Evolutionary conservation across 2,797 vertebrate species (phyloP).

Genomic region (Taeniopygia guttata): DNA sequence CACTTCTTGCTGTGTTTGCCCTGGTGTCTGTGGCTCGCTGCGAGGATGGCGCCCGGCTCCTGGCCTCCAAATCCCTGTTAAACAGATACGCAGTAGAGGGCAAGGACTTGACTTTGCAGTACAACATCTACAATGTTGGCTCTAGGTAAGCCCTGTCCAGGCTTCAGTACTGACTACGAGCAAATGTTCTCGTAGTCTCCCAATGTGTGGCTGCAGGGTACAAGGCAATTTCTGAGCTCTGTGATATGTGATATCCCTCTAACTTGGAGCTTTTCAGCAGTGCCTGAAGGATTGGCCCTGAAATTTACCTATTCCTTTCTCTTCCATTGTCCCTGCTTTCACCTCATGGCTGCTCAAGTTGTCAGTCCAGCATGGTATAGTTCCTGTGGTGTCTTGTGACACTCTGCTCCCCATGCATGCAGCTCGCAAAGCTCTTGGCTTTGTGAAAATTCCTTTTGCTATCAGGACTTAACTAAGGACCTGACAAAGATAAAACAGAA

Average conservation of each 20-base stretch:
- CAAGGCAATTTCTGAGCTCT: accelerated
- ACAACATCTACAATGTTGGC: slow-evolving; percentile 96
- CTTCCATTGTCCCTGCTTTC: neutral
- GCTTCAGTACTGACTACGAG: neutral
- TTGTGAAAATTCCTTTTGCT: neutral
- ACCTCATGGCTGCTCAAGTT: neutral
- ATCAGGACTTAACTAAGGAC: neutral
- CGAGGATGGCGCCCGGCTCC: slow-evolving; percentile 91
- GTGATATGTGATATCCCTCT: neutral
- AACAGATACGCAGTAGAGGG: slow-evolving; percentile 96
- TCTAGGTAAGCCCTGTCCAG: slow-evolving; percentile 79
- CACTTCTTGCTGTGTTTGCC: slow-evolving; percentile 64
- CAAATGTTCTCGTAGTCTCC: accelerated
- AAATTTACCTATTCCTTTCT: neutral
- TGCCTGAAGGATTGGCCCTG: neutral
- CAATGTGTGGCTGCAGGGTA: neutral
- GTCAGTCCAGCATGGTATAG: neutral
- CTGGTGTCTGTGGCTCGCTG: slow-evolving; percentile 67
- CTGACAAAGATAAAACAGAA: neutral
- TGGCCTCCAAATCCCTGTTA: slow-evolving; percentile 91
- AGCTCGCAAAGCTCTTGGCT: neutral
- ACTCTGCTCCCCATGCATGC: accelerated
- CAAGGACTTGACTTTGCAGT: slow-evolving; percentile 91
- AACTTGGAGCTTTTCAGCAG: neutral
- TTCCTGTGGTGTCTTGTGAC: neutral